Base-by-base conservation (phyloP, 1,140 invertebrate genomes). In the Aphaenogaster ashmeadi region DNA sequence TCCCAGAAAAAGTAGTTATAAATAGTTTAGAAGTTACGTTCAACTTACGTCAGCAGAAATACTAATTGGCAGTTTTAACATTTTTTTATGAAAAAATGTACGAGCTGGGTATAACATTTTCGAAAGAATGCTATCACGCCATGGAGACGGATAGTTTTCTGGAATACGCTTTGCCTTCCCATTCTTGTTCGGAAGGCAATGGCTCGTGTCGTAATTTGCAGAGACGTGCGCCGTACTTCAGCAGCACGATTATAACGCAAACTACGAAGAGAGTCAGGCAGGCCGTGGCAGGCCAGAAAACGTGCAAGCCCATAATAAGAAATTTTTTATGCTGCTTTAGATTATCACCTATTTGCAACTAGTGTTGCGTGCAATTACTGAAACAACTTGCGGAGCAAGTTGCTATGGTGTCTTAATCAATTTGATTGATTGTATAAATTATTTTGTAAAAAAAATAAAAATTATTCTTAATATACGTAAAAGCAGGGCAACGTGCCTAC, bases 231-330 rank as follows among this genome's bases (percentile, higher is more conserved):
- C 98, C 98, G 94, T 96, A 97, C 86, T 97, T 96, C n/a, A 98
- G 92, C 83, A 98, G 95, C 5, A 97, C 89, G 86, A 98, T 97
- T 80, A 98, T 98, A 5, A 98, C 96, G 52, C 96, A 96, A 18
- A 98, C 95, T 15, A 98, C 96, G 90, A 98, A 97, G 15, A 98
- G 91, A 13, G 97, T 96, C 41, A 98, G 88, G 36, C 96, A 96
- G 21, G 97, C 96, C 13, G 97, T 96, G 2, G 97, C 97, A 2
- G 98, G 98, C 96, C 97, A 98, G 72, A 97, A 96, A 60, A 98
- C 95, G 67, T 98, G 96, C 88, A 98, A 96, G 67, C 96, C 96
- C 97, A 97, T 97, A 47, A 11, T 56, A 4, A 83, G 4, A 1
- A 33, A 27, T 66, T 50, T 4, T 66, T 18, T 86, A 93, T 81